Percentiles rank a stretch among this genome's conserved stretches.
phyloP scores from a whole-genome alignment of 2,113 vertebrate genomes.

The Pluvialis apricaria region DNA sequence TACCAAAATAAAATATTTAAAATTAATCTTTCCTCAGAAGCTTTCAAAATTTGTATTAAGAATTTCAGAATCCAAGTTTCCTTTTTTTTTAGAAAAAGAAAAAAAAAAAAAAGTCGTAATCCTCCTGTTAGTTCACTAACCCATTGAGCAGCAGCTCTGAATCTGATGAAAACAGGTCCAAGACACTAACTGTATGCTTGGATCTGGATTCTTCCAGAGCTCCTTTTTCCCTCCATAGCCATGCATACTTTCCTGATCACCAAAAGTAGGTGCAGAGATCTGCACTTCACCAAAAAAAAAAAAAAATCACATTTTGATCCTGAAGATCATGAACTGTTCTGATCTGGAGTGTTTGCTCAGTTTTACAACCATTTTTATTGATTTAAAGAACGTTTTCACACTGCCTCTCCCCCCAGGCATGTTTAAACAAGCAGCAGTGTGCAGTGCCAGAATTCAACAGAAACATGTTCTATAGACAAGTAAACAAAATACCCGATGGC shows the following conservation, averaged over 20 bases:
- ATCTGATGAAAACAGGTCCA: not conserved
- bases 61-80: not conserved
- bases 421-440: conserved; percentile 31
- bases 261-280: not conserved
- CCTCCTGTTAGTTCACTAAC: not conserved
- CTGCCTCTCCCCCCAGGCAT: conserved; percentile 30
- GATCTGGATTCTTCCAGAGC: not conserved
- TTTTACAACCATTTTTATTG: conserved; percentile 21
- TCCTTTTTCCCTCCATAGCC: not conserved
- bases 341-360: not conserved
- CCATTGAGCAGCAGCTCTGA: not conserved
- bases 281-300: not conserved
- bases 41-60: not conserved
- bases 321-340: not conserved
- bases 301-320: not conserved
- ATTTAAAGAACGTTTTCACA: conserved; percentile 31
- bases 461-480: conserved; percentile 31
- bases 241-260: not conserved
- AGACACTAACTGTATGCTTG: not conserved
- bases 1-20: not conserved
- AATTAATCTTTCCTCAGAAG: not conserved
- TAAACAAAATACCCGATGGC: conserved; percentile 32
- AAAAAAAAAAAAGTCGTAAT: not conserved
- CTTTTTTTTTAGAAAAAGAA: not conserved
- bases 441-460: not conserved